Evolutionary conservation across 2,797 vertebrate genomes (phyloP), one percentile per base, ranked within the genome.

Genomic region (Onychomys arenicola): DNA sequence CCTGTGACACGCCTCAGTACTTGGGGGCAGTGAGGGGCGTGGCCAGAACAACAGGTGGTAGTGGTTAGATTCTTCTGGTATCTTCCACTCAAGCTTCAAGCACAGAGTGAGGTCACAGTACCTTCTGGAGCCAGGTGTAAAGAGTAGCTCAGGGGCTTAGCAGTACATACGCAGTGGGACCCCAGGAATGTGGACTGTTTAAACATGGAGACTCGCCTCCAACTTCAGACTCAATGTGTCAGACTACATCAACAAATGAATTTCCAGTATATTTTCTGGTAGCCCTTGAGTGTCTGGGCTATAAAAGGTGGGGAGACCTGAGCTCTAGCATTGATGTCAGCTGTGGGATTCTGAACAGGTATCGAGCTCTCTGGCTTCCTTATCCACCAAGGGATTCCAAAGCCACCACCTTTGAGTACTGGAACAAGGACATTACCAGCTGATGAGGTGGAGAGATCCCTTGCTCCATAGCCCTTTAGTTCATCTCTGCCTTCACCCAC

Each of bases 91-190:
- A 25, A 43, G 29, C 21, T 59, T 90, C 17, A 27, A 17, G 9
- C 1, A 9, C 71, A 17, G 27, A 52, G 55, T 21, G 5, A 43
- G 21, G 52, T n/a, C 69, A 21, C 6, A 23, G 25, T 27, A 37
- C 14, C 11, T 69, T 83, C 59, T n/a, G n/a, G 67, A 29, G 23
- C 21, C 29, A 1, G n/a, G 43, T 46, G 14, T 43, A 63, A 7
- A 11, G 14, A 8, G 9, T 3, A 16, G 19, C 37, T 87, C 61
- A 13, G 21, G 55, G 29, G 19, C 17, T 25, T 29, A 12, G 52
- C n/a, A n/a, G n/a, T 0, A 2, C 32, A n/a, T 0, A 2, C 27
- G 17, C 16, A 1, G 21, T 59, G 19, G 75, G 37, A 14, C 77
- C 34, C 0, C 6, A 46, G 4, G 1, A 57, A 29, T 23, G 29